Percentiles rank a stretch among this genome's conserved stretches.
Conservation (phyloP, 1,140 invertebrate species). For the Diabrotica virgifera region DNA sequence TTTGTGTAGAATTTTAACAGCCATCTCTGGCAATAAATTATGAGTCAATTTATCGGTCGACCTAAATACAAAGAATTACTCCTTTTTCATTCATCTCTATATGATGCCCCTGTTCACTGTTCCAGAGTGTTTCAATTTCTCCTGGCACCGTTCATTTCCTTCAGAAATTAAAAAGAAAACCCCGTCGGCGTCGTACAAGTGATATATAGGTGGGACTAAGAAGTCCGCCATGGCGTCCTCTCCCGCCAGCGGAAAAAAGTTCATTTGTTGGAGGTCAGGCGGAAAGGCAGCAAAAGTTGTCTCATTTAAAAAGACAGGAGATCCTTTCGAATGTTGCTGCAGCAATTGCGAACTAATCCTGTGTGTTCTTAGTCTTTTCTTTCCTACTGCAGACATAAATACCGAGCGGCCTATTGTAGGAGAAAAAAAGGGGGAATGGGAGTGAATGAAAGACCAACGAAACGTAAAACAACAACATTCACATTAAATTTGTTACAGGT, state of each 20-base stretch:
- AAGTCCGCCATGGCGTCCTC: conserved; percentile 33
- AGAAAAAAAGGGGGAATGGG: conserved; percentile 18
- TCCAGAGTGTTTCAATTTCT: background rate
- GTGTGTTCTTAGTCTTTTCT: conserved; percentile 44
- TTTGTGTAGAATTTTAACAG: no score
- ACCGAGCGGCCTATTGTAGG: conserved; percentile 31
- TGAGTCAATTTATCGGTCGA: no score
- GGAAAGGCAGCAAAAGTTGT: conserved; percentile 44
- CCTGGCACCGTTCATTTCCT: background rate
- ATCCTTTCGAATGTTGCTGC: conserved; percentile 39
- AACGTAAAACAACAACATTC: background rate
- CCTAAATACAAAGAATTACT: no score
- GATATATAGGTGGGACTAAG: conserved; percentile 45
- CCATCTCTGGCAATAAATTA: no score
- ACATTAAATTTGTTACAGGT: no score
- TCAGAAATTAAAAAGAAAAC: conserved; percentile 27
- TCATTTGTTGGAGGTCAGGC: conserved; percentile 45
- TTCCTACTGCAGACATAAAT: conserved; percentile 40
- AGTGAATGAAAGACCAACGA: background rate
- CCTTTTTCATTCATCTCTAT: no score
- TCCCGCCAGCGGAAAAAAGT: conserved; percentile 40
- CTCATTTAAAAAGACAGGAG: conserved; percentile 46
- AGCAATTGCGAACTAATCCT: conserved; percentile 43
- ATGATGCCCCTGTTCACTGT: background rate
- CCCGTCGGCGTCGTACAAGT: conserved; percentile 33